phyloP scores from a whole-genome alignment of 2,797 vertebrate genomes.

The Tokudaia muenninki region DNA sequence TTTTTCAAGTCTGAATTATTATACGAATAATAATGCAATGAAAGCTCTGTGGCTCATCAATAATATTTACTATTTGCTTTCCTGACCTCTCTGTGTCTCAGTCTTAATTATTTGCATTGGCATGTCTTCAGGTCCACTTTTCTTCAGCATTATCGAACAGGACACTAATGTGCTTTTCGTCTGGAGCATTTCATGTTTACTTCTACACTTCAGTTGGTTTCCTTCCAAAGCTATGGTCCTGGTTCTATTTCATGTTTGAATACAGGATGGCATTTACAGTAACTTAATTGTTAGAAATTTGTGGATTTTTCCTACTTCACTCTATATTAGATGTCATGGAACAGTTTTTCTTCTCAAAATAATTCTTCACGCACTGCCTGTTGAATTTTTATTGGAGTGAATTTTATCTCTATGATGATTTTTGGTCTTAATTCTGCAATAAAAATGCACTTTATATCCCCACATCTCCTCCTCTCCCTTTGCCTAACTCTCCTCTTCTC shows the following conservation, averaged over 20 bases:
- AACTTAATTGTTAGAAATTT: not conserved
- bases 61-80: not conserved
- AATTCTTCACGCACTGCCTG: not conserved
- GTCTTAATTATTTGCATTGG: not conserved
- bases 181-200: not conserved
- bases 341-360: not conserved
- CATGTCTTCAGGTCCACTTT: not conserved
- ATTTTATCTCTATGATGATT: not conserved
- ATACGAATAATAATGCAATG: too few relatives aligned
- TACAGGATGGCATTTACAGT: accelerated
- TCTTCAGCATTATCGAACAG: not conserved
- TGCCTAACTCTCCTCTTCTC: too few relatives aligned
- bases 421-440: not conserved
- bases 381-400: not conserved
- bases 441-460: not conserved
- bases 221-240: not conserved
- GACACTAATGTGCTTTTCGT: not conserved
- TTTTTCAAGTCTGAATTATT: not conserved
- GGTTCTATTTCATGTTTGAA: not conserved
- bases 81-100: not conserved
- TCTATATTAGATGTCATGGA: not conserved
- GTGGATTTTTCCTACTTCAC: not conserved
- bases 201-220: not conserved
- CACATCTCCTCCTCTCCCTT: too few relatives aligned
- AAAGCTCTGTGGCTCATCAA: accelerated